Conservation (phyloP, 2,113 vertebrate genomes). For the Azemiops feae region DNA sequence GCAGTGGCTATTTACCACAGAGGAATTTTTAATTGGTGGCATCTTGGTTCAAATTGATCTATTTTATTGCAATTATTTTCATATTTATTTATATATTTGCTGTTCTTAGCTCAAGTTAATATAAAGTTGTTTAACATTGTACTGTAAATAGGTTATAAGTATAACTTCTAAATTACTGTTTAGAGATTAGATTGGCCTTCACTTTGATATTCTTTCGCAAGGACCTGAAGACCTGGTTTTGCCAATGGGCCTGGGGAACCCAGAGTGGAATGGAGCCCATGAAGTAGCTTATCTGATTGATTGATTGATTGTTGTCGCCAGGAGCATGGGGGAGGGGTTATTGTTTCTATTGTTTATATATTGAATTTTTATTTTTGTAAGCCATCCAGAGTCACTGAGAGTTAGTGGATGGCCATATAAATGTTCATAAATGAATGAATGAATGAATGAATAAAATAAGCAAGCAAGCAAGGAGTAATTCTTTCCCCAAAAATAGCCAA, state of each 20-base stretch:
- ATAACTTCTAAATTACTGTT: neutral
- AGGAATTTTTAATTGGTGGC: neutral
- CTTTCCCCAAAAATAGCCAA: neutral
- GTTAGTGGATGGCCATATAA: neutral
- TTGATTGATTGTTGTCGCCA: neutral
- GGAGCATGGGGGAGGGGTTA: neutral
- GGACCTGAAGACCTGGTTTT: neutral
- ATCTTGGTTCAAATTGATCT: neutral
- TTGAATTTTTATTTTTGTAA: neutral
- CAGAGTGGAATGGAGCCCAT: neutral
- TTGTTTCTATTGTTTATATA: neutral
- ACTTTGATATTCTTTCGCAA: neutral
- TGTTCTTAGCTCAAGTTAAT: neutral
- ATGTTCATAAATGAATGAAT: neutral
- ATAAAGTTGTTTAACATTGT: neutral
- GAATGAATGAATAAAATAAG: no score
- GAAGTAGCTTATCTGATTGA: neutral
- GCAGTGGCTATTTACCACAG: neutral
- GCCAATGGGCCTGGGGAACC: neutral
- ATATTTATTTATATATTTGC: neutral
- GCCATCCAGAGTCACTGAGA: neutral
- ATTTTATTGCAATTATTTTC: neutral
- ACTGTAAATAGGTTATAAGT: neutral
- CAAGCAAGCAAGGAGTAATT: neutral
- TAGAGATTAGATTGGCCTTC: neutral